These are phyloP conservation scores for Uria lomvia DNA, from an alignment of 2,113 vertebrate genomes.

Conservation along the genomic window DNA sequence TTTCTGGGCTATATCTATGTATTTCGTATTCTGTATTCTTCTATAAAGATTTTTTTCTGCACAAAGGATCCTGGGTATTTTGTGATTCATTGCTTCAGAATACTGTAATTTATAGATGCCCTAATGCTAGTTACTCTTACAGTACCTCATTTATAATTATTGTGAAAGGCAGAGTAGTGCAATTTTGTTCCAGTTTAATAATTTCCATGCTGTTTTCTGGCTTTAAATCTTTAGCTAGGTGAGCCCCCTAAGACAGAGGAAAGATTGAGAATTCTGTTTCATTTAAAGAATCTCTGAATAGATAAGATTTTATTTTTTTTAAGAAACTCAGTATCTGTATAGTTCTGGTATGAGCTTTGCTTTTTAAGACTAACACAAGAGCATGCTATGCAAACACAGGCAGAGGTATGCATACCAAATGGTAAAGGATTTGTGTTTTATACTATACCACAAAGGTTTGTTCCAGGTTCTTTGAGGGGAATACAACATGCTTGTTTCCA, in stretches of 20 bases:
- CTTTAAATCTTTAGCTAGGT: background rate
- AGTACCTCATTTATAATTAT: background rate
- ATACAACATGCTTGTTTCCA: background rate
- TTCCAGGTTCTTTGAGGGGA: background rate
- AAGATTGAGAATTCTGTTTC: slow-evolving; percentile 3
- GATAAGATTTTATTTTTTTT: background rate
- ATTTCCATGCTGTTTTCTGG: background rate
- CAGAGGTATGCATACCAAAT: background rate
- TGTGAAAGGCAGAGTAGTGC: background rate
- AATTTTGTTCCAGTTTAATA: slow-evolving; percentile 16
- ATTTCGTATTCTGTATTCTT: background rate
- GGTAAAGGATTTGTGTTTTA: background rate
- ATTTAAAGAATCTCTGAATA: slow-evolving; percentile 26
- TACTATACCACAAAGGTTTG: background rate
- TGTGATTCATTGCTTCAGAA: background rate
- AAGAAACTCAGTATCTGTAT: background rate
- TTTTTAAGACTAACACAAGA: background rate
- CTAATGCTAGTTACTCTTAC: background rate
- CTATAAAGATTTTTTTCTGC: background rate
- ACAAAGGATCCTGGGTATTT: background rate
- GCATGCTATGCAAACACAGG: background rate
- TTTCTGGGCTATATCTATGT: background rate
- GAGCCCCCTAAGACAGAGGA: background rate
- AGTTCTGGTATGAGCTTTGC: background rate
- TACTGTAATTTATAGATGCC: background rate